Conservation (phyloP, 1,140 invertebrate species). For the Drosophila lowei region DNA sequence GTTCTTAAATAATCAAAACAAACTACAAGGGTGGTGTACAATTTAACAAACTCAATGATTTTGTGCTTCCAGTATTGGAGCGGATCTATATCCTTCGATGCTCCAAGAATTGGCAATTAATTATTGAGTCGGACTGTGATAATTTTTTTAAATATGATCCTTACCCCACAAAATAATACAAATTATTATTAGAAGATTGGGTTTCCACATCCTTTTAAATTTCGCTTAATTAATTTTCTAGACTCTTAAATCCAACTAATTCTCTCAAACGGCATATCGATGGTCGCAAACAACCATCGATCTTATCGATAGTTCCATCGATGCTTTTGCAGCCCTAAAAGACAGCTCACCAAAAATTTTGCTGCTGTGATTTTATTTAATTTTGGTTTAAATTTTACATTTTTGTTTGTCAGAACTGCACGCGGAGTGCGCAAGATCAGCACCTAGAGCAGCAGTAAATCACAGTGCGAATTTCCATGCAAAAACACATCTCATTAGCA, state of each 20-base stretch:
- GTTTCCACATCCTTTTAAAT: not conserved
- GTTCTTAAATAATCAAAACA: no score
- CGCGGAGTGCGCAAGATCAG: constrained; percentile 6
- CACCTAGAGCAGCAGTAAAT: not conserved
- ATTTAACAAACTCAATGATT: no score
- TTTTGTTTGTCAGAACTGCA: constrained; percentile 57
- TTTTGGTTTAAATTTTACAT: constrained; percentile 73
- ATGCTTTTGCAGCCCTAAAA: constrained; percentile 11
- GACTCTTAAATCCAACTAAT: not conserved
- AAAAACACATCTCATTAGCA: constrained; percentile 9
- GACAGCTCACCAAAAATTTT: constrained; percentile 77
- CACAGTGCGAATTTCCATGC: constrained; percentile 26
- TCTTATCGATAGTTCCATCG: not conserved
- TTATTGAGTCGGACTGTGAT: no score
- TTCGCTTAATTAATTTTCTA: no score
- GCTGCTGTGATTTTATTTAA: constrained; percentile 68
- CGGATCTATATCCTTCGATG: no score
- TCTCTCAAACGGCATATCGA: no score
- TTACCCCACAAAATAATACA: no score
- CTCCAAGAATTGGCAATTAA: no score
- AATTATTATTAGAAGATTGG: not conserved
- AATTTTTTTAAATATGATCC: no score
- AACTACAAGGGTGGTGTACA: no score
- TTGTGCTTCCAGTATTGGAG: no score
- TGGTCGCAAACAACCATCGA: no score